These are phyloP conservation scores for Mechanitis messenoides DNA, from an alignment of 2,888 invertebrate species.

Conservation along the genomic window DNA sequence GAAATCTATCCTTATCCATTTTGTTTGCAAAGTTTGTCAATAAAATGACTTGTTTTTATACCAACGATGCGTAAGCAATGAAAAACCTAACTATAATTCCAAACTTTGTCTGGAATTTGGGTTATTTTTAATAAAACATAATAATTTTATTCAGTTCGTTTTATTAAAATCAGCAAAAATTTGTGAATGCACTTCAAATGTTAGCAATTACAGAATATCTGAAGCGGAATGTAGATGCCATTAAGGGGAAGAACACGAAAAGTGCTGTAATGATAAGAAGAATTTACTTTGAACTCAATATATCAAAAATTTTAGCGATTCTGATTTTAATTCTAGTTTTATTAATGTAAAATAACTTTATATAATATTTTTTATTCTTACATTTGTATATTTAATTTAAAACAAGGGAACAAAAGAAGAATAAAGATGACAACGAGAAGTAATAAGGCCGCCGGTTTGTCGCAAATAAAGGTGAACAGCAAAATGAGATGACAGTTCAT, in stretches of 20 bases:
- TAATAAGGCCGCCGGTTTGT: not conserved
- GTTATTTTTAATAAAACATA: constrained; percentile 1
- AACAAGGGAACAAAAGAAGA: not conserved
- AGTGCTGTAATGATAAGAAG: constrained; percentile 4
- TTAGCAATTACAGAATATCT: constrained; percentile 25
- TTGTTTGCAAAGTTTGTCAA: not conserved
- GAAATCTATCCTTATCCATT: too few relatives aligned
- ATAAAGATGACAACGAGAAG: not conserved
- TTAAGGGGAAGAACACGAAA: constrained; percentile 1
- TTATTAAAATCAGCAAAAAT: constrained; percentile 23
- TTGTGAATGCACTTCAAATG: constrained; percentile 22
- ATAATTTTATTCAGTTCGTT: constrained; percentile 16
- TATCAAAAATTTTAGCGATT: too few relatives aligned
- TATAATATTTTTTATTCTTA: too few relatives aligned
- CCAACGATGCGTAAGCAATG: constrained; percentile 1
- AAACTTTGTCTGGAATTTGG: not conserved
- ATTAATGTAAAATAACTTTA: too few relatives aligned
- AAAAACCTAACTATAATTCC: not conserved
- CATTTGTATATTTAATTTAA: too few relatives aligned
- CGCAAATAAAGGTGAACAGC: not conserved
- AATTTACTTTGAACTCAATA: not conserved
- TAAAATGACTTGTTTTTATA: constrained; percentile 1
- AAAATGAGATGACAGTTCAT: not conserved
- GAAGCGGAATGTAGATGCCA: constrained; percentile 17
- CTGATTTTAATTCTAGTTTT: too few relatives aligned